These are phyloP conservation scores for Gambelia wislizenii DNA, from an alignment of 2,797 vertebrate genomes.

Conservation along the genomic window DNA sequence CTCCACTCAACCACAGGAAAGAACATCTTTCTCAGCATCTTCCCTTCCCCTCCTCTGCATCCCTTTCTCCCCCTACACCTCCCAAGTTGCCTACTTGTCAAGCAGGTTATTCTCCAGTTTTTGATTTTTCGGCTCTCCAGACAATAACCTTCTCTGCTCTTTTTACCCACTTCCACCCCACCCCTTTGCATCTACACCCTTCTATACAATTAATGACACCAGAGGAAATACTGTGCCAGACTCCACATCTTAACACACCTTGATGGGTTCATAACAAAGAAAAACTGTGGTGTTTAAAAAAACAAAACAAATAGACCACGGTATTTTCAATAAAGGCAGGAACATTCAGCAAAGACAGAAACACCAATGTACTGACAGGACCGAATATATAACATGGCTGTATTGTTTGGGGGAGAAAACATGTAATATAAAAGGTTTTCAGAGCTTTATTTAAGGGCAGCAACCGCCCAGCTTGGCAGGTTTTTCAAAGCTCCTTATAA, in stretches of 20 bases:
- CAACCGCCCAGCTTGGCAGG: slow-evolving; percentile 24
- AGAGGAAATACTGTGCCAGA: slow-evolving; percentile 21
- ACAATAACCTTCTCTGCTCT: slow-evolving; percentile 57
- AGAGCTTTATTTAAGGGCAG: neutral
- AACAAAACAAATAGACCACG: slow-evolving; percentile 52
- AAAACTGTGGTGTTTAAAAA: slow-evolving; percentile 37
- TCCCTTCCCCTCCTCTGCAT: slow-evolving; percentile 40
- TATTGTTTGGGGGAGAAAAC: neutral
- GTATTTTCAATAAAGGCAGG: slow-evolving; percentile 43
- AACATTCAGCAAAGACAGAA: slow-evolving; percentile 39
- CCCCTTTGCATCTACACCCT: slow-evolving; percentile 42
- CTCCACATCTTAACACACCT: slow-evolving; percentile 35
- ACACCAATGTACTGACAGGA: neutral
- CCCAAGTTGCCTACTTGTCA: slow-evolving; percentile 70
- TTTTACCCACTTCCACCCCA: slow-evolving; percentile 22
- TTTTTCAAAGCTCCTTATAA: slow-evolving; percentile 7
- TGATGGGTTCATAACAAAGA: slow-evolving; percentile 47
- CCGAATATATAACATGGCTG: neutral
- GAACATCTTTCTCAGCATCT: slow-evolving; percentile 44
- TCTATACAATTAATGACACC: neutral
- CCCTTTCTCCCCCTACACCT: slow-evolving; percentile 32
- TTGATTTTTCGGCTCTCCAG: slow-evolving; percentile 65
- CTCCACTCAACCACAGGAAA: slow-evolving; percentile 54
- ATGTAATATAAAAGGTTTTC: neutral
- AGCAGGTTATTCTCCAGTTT: slow-evolving; percentile 79